Percentiles rank a stretch among this genome's conserved stretches.
Conservation (phyloP, 2,113 vertebrate species). For the Bombycilla garrulus region DNA sequence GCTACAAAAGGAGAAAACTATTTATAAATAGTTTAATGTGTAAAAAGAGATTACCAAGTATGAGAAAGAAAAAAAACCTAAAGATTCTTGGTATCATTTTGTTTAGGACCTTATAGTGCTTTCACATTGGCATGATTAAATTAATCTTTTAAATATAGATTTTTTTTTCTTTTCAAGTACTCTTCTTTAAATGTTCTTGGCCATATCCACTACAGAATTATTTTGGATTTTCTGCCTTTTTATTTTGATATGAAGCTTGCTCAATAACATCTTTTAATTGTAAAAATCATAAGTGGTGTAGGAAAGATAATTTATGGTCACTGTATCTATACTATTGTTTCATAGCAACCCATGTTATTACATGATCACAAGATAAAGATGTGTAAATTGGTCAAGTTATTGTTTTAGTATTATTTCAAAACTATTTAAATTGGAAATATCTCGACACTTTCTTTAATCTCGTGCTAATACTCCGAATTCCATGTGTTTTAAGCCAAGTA, state of each 20-base stretch:
- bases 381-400: neutral
- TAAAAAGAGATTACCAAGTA: neutral
- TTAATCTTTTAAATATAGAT: neutral
- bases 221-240: neutral
- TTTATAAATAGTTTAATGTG: neutral
- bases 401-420: neutral
- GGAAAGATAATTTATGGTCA: neutral
- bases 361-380: neutral
- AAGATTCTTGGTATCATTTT: neutral
- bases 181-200: neutral
- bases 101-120: neutral
- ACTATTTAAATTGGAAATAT: neutral
- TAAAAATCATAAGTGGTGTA: neutral
- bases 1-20: neutral
- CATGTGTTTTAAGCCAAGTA: neutral
- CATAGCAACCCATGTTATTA: neutral
- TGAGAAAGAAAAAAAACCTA: neutral
- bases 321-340: neutral
- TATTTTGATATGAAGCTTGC: neutral
- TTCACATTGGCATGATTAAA: neutral
- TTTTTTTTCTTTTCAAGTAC: neutral
- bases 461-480: neutral
- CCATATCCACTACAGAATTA: neutral
- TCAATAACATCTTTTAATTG: neutral
- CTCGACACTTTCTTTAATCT: neutral